Evolutionary conservation across 53 echinoderm and acorn worm species (phyloP), one percentile per base, ranked within the genome.

Genomic region (Hippasteria phrygiana): DNA sequence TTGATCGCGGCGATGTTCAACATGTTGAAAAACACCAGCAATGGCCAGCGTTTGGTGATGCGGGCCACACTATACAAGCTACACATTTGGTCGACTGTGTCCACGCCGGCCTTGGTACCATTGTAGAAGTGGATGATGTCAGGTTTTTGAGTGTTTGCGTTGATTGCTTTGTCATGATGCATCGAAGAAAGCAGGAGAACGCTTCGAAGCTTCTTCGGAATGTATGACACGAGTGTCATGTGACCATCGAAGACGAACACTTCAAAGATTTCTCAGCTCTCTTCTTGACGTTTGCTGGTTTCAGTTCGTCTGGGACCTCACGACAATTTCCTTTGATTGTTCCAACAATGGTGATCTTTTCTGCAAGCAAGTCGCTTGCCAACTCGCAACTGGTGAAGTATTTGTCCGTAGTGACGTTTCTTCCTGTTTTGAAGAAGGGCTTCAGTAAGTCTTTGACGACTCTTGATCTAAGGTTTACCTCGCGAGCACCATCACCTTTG

Each of bases 11-110:
- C 88, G 1, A 88, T 5, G 28, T 88, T 75, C 18, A 88, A 2
- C 6, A 88, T 31, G 20, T 55, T 43, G 77, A 5, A 88, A 32
- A 88, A 77, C 3, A 77, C 76, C 2, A 62, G 62, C 33, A 88
- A 1, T 0, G 88, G 88, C 88, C 88, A 88, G 16, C 88, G 40
- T 35, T 64, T 29, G 50, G 77, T 62, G 16, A 20, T 75, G 29
- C 75, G 59, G 1, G 22, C 39, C 5, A 22, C n/a, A 4, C 36
- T 38, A 45, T 75, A 77, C 7, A 28, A 7, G 29, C 45, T 27
- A 4, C 43, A 43, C 77, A 77, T 65, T 2, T 77, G 77, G 1
- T 77, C 77, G 0, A 88, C n/a, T 0, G 35, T 75, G 43, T 88
- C 88, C 0, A 88, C 77, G 6, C 62, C 65, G 17, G 45, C 88